phyloP scores from a whole-genome alignment of 1,140 invertebrate species.

The Pectinophora gossypiella region DNA sequence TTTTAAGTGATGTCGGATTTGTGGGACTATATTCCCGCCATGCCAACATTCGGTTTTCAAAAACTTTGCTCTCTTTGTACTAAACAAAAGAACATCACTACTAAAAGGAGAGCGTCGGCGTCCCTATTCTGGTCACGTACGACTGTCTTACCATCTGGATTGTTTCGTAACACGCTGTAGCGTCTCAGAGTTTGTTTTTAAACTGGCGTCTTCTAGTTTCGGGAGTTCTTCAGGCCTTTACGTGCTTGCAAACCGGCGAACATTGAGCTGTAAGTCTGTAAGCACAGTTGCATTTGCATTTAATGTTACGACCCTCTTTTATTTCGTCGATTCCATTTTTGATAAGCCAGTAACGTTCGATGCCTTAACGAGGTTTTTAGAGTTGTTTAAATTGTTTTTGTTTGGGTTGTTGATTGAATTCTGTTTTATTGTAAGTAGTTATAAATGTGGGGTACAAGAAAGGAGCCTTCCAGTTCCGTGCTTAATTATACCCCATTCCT shows the following conservation, averaged over 20 bases:
- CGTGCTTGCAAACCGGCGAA: slow-evolving; percentile 5
- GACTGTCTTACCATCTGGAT: slow-evolving; percentile 57
- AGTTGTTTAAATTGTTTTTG: too few species aligned
- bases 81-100: neutral
- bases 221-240: slow-evolving; percentile 25
- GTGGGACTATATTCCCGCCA: too few species aligned
- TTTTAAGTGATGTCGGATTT: too few species aligned
- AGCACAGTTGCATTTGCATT: slow-evolving; percentile 3
- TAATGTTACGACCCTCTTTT: neutral
- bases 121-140: slow-evolving; percentile 43
- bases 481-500: too few species aligned
- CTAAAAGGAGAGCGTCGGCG: neutral
- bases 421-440: too few species aligned
- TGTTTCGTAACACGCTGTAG: slow-evolving; percentile 50
- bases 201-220: slow-evolving; percentile 34
- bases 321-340: neutral
- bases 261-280: neutral
- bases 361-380: too few species aligned
- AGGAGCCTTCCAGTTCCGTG: too few species aligned
- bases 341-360: too few species aligned
- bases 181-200: slow-evolving; percentile 48
- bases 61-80: too few species aligned
- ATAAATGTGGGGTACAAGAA: too few species aligned
- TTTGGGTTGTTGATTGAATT: too few species aligned
- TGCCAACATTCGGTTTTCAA: too few species aligned